Evolutionary conservation across 2,797 vertebrate genomes (phyloP).

Genomic region (Melanotaenia trifasciata): DNA sequence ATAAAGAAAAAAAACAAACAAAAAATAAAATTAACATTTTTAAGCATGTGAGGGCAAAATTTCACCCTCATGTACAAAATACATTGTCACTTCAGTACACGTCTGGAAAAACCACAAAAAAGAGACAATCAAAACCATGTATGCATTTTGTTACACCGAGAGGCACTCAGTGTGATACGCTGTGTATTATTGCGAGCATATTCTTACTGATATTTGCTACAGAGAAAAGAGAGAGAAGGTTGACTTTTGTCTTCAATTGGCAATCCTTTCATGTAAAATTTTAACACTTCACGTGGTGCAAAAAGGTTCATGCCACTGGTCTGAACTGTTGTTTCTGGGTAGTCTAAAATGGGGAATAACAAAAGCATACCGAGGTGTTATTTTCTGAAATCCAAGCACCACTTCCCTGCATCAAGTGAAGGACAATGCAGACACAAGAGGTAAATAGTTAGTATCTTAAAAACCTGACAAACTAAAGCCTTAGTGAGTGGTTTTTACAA

Average conservation of each 20-base stretch:
- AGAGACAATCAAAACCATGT: constrained; percentile 79
- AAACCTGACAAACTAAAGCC: constrained; percentile 80
- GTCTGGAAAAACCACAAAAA: constrained; percentile 72
- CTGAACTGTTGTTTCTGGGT: constrained; percentile 61
- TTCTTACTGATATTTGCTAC: constrained; percentile 86
- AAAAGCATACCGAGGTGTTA: constrained; percentile 70
- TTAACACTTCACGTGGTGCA: constrained; percentile 77
- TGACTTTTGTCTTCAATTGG: constrained; percentile 73
- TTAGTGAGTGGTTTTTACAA: constrained; percentile 83
- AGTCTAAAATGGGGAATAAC: constrained; percentile 65
- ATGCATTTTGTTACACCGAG: constrained; percentile 85
- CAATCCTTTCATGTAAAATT: constrained; percentile 76
- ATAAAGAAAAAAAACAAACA: constrained; percentile 60
- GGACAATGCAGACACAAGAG: constrained; percentile 75
- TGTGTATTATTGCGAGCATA: constrained; percentile 86
- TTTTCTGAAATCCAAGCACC: constrained; percentile 68
- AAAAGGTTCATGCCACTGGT: constrained; percentile 66
- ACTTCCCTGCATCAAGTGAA: constrained; percentile 73
- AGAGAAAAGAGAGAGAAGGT: constrained; percentile 81
- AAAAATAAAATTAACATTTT: constrained; percentile 42
- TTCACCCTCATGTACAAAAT: constrained; percentile 83
- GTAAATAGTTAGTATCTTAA: constrained; percentile 79
- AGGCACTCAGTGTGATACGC: constrained; percentile 85
- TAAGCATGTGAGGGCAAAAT: constrained; percentile 68
- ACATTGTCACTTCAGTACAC: constrained; percentile 82